phyloP scores from a whole-genome alignment of 2,113 vertebrate genomes.

The Mustelus asterias region DNA sequence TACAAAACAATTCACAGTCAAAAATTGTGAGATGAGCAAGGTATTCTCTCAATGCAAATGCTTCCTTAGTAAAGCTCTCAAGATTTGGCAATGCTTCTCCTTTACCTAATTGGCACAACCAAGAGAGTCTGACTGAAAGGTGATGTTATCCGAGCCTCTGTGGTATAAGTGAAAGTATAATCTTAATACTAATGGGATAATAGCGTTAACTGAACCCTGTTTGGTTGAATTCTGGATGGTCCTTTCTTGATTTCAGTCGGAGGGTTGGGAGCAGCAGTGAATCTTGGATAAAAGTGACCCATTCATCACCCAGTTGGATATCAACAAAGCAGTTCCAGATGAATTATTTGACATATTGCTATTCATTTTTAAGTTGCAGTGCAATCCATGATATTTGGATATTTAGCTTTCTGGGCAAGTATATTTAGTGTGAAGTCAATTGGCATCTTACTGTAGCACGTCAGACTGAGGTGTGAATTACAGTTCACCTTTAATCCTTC shows the following conservation, averaged over 20 bases:
- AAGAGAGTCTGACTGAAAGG: neutral
- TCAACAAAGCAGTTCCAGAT: neutral
- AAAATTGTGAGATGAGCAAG: neutral
- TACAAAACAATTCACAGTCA: neutral
- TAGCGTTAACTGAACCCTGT: neutral
- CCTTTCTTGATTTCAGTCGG: neutral
- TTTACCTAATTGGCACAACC: neutral
- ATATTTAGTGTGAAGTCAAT: neutral
- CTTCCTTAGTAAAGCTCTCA: neutral
- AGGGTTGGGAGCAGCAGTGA: neutral
- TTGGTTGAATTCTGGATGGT: neutral
- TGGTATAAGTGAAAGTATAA: neutral
- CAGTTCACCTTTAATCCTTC: neutral
- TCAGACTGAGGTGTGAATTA: neutral
- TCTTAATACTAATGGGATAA: neutral
- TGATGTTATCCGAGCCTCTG: neutral
- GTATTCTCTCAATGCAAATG: neutral
- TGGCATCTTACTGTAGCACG: neutral
- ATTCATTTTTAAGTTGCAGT: conserved; percentile 2
- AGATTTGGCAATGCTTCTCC: neutral
- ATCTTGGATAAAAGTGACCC: neutral
- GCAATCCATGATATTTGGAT: neutral
- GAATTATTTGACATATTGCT: neutral
- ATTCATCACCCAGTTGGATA: neutral
- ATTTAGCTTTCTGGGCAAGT: neutral